Percentiles rank a stretch among this genome's conserved stretches.
Evolutionary conservation across 1,140 invertebrate genomes (phyloP).

Genomic region (Sycobia sp.): DNA sequence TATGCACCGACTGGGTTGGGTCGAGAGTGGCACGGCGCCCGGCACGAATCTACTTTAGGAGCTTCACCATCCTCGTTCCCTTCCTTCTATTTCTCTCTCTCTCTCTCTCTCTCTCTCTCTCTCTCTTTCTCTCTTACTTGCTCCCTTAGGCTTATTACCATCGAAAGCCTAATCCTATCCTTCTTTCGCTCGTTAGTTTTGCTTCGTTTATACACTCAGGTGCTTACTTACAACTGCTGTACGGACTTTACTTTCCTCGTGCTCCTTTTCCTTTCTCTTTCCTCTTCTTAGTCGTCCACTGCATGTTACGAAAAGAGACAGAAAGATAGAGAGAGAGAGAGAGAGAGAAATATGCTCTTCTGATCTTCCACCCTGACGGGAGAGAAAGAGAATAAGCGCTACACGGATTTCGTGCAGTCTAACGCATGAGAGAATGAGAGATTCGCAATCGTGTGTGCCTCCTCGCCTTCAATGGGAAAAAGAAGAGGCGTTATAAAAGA

Average conservation of each 20-base stretch:
- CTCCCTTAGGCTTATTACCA: constrained; percentile 51
- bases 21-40: constrained; percentile 33
- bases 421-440: too few relatives aligned
- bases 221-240: constrained; percentile 48
- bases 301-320: too few relatives aligned
- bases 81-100: constrained; percentile 36
- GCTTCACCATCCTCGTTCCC: constrained; percentile 42
- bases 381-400: too few relatives aligned
- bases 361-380: too few relatives aligned
- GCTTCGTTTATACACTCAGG: constrained; percentile 52
- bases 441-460: too few relatives aligned
- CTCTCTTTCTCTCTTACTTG: constrained; percentile 43
- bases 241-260: constrained; percentile 28
- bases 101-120: constrained; percentile 42
- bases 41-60: constrained; percentile 59
- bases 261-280: neutral
- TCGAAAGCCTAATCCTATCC: constrained; percentile 50
- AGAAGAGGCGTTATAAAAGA: too few relatives aligned
- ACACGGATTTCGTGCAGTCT: too few relatives aligned
- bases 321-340: too few relatives aligned
- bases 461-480: too few relatives aligned
- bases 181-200: constrained; percentile 53
- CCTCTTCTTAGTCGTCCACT: neutral
- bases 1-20: constrained; percentile 51
- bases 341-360: too few relatives aligned